These are phyloP conservation scores for Falcunculus frontatus DNA, from an alignment of 2,113 vertebrate species.

Conservation along the genomic window DNA sequence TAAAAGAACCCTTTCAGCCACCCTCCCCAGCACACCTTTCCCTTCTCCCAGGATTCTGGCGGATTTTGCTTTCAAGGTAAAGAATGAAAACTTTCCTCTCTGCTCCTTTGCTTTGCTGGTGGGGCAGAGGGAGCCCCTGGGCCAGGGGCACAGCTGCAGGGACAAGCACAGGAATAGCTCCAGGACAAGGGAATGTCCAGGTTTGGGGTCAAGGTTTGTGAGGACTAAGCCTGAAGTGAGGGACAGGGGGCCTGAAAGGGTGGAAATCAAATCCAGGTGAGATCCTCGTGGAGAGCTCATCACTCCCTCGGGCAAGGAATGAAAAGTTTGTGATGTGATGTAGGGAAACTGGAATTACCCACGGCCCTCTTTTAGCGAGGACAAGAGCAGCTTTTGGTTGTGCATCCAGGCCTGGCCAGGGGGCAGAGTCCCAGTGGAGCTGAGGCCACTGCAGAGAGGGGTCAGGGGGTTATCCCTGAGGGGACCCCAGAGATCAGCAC, in stretches of 20 bases:
- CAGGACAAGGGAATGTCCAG: neutral
- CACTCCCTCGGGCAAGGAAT: neutral
- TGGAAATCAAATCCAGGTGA: neutral
- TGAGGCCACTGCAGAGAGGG: neutral
- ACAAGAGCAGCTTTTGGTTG: neutral
- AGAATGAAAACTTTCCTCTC: neutral
- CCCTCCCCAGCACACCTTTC: neutral
- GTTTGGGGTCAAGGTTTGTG: rapidly evolving
- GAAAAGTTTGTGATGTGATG: neutral
- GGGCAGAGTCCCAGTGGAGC: neutral
- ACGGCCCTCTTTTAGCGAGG: neutral
- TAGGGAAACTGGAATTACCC: neutral
- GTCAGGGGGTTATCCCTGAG: neutral
- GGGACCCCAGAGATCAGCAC: neutral
- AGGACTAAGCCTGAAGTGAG: neutral
- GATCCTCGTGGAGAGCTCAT: rapidly evolving
- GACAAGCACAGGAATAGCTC: neutral
- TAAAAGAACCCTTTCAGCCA: neutral
- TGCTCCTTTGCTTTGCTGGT: neutral
- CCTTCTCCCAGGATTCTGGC: neutral
- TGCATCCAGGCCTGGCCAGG: neutral
- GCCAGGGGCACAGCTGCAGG: neutral
- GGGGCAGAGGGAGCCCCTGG: neutral
- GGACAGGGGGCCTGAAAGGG: neutral
- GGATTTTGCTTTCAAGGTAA: neutral